These are phyloP conservation scores for Phenganax stokvisi DNA, from an alignment of 92 coral and sea anemone species.

Conservation along the genomic window DNA sequence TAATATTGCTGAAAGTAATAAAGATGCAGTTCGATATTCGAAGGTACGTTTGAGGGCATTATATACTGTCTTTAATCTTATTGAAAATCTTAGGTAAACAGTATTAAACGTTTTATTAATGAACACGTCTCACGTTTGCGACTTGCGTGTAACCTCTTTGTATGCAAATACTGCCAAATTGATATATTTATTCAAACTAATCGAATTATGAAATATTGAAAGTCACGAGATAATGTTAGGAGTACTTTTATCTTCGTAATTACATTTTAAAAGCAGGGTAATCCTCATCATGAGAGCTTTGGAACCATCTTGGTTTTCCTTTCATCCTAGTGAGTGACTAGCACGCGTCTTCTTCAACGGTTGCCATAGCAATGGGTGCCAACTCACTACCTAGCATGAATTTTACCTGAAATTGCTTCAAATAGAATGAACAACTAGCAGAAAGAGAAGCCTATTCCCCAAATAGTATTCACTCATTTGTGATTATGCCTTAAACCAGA, in stretches of 20 bases:
- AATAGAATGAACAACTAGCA: neutral
- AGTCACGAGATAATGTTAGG: neutral
- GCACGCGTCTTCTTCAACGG: neutral
- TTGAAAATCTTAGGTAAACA: neutral
- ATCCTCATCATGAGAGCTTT: neutral
- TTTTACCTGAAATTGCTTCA: too few species aligned
- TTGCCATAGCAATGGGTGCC: slow-evolving; percentile 1
- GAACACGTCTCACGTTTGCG: too few species aligned
- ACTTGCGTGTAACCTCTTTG: too few species aligned
- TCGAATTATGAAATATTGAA: neutral
- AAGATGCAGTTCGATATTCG: slow-evolving; percentile 80
- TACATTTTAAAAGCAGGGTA: neutral
- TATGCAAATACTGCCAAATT: neutral
- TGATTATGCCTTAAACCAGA: too few species aligned
- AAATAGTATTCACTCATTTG: too few species aligned
- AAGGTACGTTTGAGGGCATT: slow-evolving; percentile 48
- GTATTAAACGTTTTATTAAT: neutral
- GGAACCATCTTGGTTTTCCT: too few species aligned
- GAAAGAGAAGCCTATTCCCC: neutral
- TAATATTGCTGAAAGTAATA: neutral
- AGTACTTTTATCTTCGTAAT: neutral
- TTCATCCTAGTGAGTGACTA: too few species aligned
- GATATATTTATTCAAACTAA: neutral
- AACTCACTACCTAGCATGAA: too few species aligned
- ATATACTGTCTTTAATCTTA: neutral